Evolutionary conservation across 2,888 invertebrate genomes (phyloP), one percentile per base, ranked within the genome.

Genomic region (Xylocampa areola): DNA sequence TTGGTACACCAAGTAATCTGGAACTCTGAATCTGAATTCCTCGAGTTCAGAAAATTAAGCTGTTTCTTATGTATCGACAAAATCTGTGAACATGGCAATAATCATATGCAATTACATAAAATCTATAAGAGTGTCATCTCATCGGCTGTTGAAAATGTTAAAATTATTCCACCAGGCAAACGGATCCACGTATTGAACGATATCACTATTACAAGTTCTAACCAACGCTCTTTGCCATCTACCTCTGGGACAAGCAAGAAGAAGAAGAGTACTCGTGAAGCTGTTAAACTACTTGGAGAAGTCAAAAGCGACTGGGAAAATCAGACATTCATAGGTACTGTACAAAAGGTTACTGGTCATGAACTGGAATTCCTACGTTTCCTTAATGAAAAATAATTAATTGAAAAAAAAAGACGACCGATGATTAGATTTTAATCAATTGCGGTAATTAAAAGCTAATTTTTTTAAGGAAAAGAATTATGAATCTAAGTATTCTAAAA

Each of bases 31-130:
- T 44, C 33, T 10, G 50, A 35, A 33, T 51, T 33, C 16, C 43
- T 51, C 13, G 44, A 44, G 25, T 44, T 51, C 13, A 35, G 43
- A 37, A 51, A 51, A 27, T 10, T 27, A 10, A 27, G 25, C 10
- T 27, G 25, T 7, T 27, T 27, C 10, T 10, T 27, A 7, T 27
- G 25, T 27, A 27, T 1, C 25, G 10, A 27, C 7, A 27, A 8
- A 27, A 27, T 27, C 10, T 27, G 25, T 10, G 10, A 10, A 27
- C 25, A 27, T 10, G 25, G 10, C 1, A 27, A 27, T 10, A 27
- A 27, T 7, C 10, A 27, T 27, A 27, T 27, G 25, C 25, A 27
- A 27, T 27, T 27, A 27, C 25, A 27, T 21, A 21, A 21, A 21
- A 21, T 21, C 21, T 21, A 21, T 21, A 21, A 21, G 21, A 21